Conservation (phyloP, 2,888 invertebrate species). For the Cataglyphis albicans region DNA sequence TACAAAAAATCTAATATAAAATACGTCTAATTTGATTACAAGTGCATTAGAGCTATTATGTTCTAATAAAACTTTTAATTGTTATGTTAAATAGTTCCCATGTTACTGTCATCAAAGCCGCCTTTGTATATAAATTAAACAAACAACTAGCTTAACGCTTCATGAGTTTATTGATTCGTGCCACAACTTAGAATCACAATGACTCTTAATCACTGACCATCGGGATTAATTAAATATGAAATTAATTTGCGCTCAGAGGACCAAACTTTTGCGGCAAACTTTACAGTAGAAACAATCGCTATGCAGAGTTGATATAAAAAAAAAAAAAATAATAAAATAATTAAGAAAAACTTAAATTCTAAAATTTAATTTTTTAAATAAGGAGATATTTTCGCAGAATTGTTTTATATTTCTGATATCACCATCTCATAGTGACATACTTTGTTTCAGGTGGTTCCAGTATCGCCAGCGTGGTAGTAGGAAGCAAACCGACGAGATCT, state of each 20-base stretch:
- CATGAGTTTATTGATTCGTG: not conserved
- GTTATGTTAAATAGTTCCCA: not conserved
- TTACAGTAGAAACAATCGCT: not conserved
- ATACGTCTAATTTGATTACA: not conserved
- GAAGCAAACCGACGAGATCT: slow-evolving; percentile 83
- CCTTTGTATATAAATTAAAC: not conserved
- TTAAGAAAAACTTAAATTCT: not conserved
- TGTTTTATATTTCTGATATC: not conserved
- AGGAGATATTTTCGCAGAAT: not conserved
- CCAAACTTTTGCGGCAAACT: not conserved
- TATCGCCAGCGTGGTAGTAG: slow-evolving; percentile 83
- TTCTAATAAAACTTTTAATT: too few relatives aligned
- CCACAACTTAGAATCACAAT: slow-evolving; percentile 1
- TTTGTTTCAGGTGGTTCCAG: slow-evolving; percentile 80
- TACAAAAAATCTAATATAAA: not conserved
- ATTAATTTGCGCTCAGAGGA: slow-evolving; percentile 6
- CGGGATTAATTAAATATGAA: not conserved
- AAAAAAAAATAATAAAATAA: not conserved
- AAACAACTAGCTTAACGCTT: not conserved
- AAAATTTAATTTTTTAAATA: not conserved
- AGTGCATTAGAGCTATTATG: too few relatives aligned
- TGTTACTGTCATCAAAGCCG: not conserved
- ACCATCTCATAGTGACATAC: not conserved
- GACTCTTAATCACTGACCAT: not conserved
- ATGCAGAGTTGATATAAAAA: not conserved